Evolutionary conservation across 2,797 vertebrate genomes (phyloP), one percentile per base, ranked within the genome.

Genomic region (Phoeniculus purpureus): DNA sequence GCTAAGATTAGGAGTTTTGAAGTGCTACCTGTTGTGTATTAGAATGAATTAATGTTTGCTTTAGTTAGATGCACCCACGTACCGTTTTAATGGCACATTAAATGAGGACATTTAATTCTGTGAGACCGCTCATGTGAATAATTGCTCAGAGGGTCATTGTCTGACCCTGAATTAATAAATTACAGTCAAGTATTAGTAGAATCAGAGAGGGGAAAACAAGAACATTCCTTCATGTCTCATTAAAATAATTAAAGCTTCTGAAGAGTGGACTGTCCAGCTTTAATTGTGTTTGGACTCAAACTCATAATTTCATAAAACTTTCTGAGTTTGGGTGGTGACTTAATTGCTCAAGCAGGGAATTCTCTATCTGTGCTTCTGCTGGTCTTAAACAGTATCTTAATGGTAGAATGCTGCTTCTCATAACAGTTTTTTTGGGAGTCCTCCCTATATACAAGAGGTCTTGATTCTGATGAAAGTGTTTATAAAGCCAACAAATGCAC

Each of bases 111-210:
- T 82, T 75, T 83, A 85, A 87, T 86, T 91, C 90, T 92, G 6
- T 82, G 88, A 84, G 88, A 91, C 51, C 71, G 80, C 26, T 94
- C 90, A 91, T 91, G 89, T 92, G 94, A 89, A 75, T 95, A 95
- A 95, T 95, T 95, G 85, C 68, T 92, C 62, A 95, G 70, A 95
- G 91, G 48, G 84, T 95, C 86, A 85, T 82, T 93, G 90, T 92
- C 87, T 95, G 91, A 93, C 94, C 91, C 88, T 72, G 85, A 95
- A 85, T 95, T 95, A 93, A 94, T 91, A 85, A 95, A 92, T 93
- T 95, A 94, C 72, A 80, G 88, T 68, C 62, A 74, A 56, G 45
- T 67, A 93, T 93, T 92, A 87, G 87, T 54, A 88, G 66, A 94
- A 91, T 52, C 88, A 94, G 51, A 90, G 91, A 92, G 85, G 83